Evolutionary conservation across 1,140 invertebrate species (phyloP).

Genomic region (Magallana ariakensis): DNA sequence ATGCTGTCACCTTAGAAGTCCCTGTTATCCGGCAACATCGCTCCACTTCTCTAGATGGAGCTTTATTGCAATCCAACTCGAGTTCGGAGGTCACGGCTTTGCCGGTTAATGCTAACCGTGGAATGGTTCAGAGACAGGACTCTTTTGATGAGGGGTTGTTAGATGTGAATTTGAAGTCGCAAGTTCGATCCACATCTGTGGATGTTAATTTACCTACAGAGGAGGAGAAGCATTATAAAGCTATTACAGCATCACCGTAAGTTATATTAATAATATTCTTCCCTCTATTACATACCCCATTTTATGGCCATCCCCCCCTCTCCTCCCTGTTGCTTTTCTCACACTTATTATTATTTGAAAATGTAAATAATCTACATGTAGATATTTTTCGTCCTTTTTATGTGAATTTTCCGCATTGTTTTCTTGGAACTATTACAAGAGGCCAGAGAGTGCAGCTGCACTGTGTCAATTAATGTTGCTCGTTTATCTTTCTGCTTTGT

Average conservation of each 20-base stretch:
- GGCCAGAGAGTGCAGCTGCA: conserved; percentile 11
- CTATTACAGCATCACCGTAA: conserved; percentile 75
- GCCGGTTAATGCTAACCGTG: conserved; percentile 34
- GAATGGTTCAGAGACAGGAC: conserved; percentile 59
- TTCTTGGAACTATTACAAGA: neutral
- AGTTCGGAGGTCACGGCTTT: conserved; percentile 37
- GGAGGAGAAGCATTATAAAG: conserved; percentile 90
- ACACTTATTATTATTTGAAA: too few species aligned
- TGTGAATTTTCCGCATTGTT: neutral
- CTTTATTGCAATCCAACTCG: conserved; percentile 60
- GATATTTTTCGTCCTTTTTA: neutral
- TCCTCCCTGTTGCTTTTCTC: neutral
- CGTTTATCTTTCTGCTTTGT: conserved; percentile 9
- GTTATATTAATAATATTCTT: neutral
- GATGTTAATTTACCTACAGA: conserved; percentile 94
- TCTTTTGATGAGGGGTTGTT: conserved; percentile 65
- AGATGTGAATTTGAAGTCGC: conserved; percentile 60
- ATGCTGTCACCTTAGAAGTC: conserved; percentile 74
- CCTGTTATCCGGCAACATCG: conserved; percentile 73
- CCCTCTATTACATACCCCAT: neutral
- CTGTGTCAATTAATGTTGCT: conserved; percentile 12
- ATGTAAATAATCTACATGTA: too few species aligned
- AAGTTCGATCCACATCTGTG: conserved; percentile 89
- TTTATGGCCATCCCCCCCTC: neutral
- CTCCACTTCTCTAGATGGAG: conserved; percentile 76